phyloP scores from a whole-genome alignment of 2,888 invertebrate species.

The Catocala nupta region DNA sequence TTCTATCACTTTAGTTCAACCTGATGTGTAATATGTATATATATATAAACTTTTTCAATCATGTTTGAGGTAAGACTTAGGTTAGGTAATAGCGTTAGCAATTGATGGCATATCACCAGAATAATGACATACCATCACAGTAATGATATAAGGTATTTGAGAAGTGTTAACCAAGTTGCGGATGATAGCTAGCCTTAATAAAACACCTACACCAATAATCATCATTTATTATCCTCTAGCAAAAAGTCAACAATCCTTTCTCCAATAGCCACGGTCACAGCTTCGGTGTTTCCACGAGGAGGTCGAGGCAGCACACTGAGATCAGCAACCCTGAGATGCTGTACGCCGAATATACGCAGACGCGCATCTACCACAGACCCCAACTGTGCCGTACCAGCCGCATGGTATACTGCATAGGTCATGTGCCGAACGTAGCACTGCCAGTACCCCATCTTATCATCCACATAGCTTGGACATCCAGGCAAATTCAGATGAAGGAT shows the following conservation, averaged over 20 bases:
- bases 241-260: constrained; percentile 40
- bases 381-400: constrained; percentile 65
- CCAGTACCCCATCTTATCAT: constrained; percentile 58
- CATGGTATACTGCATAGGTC: constrained; percentile 67
- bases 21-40: too few relatives aligned
- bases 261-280: constrained; percentile 66
- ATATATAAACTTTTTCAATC: too few relatives aligned
- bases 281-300: constrained; percentile 68
- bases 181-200: too few relatives aligned
- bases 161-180: too few relatives aligned
- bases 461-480: constrained; percentile 54
- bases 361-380: constrained; percentile 63
- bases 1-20: too few relatives aligned
- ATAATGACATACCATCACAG: too few relatives aligned
- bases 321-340: constrained; percentile 65
- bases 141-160: too few relatives aligned
- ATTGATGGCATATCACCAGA: too few relatives aligned
- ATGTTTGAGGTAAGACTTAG: too few relatives aligned
- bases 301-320: constrained; percentile 58
- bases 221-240: neutral
- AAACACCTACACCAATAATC: neutral
- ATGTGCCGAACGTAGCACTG: constrained; percentile 69
- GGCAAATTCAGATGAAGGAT: constrained; percentile 54
- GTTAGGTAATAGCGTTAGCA: too few relatives aligned
- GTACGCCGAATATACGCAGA: constrained; percentile 64